These are phyloP conservation scores for Sebastes hubbsi DNA, from an alignment of 2,797 vertebrate genomes.

Conservation along the genomic window DNA sequence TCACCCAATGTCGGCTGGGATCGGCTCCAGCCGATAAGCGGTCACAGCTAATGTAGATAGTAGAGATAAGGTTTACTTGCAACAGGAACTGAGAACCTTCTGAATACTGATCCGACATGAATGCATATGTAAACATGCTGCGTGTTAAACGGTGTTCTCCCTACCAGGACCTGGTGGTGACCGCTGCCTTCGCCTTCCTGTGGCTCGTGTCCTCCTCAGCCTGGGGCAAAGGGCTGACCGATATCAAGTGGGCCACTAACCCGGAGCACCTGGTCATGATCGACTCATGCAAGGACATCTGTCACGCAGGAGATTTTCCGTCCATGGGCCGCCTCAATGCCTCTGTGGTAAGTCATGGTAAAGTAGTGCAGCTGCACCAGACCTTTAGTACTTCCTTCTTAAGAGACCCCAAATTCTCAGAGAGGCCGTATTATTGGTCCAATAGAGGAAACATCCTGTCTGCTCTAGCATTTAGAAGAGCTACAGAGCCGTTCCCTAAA, in stretches of 20 bases:
- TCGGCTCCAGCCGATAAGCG: too few species aligned
- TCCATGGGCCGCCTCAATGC: conserved; percentile 93
- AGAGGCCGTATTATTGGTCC: background rate
- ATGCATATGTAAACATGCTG: background rate
- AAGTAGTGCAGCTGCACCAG: background rate
- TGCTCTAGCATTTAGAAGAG: too few species aligned
- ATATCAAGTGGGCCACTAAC: conserved; percentile 88
- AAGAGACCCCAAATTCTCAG: background rate
- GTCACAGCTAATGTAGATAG: background rate
- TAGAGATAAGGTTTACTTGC: background rate
- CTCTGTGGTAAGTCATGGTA: conserved; percentile 87
- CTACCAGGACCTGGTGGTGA: conserved; percentile 90
- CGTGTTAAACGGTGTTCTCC: background rate
- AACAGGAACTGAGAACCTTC: background rate
- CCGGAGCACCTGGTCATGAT: conserved; percentile 71
- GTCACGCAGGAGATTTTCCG: conserved; percentile 73
- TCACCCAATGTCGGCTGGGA: too few species aligned
- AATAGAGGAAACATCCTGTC: background rate
- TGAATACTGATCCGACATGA: background rate
- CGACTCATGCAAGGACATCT: conserved; percentile 18
- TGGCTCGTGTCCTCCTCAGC: conserved; percentile 95
- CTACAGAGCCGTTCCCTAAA: too few species aligned
- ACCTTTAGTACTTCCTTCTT: background rate
- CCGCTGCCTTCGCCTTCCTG: conserved; percentile 90
- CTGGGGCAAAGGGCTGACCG: conserved; percentile 91